Evolutionary conservation across 2,888 invertebrate species (phyloP).

Genomic region (Flexamia atlantica): DNA sequence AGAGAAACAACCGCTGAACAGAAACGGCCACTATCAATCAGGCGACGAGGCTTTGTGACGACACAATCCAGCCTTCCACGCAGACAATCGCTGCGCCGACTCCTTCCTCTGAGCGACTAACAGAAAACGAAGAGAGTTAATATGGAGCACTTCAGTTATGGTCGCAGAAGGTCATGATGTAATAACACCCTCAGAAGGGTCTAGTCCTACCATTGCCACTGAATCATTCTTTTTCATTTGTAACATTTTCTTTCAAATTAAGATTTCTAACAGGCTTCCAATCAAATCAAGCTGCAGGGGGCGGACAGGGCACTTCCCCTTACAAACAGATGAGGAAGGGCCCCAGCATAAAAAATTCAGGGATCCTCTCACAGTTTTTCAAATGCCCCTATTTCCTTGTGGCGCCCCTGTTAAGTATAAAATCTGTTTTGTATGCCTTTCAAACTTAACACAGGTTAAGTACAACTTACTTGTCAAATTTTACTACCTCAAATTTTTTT

Average conservation of each 20-base stretch:
- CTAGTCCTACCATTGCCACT: neutral
- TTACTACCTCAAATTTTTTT: no score
- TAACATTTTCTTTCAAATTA: neutral
- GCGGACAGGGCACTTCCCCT: no score
- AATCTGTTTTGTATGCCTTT: no score
- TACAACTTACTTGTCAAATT: no score
- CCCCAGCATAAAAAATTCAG: no score
- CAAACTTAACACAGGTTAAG: no score
- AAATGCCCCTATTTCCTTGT: no score
- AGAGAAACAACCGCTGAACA: constrained; percentile 90
- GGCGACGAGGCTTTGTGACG: constrained; percentile 80
- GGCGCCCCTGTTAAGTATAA: no score
- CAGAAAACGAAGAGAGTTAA: neutral
- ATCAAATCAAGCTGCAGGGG: no score
- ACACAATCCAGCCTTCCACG: constrained; percentile 48
- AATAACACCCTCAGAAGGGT: neutral
- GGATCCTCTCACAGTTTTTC: no score
- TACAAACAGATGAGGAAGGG: no score
- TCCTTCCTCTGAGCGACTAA: constrained; percentile 38
- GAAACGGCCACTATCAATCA: constrained; percentile 82
- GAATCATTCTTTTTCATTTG: neutral
- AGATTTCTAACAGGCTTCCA: no score
- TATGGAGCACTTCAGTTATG: neutral
- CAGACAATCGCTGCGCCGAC: constrained; percentile 54
- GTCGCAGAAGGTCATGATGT: neutral